A percentile compares a stretch with the other conserved stretches of the same genome.
phyloP scores from a whole-genome alignment of 2,113 vertebrate genomes.

The Pionites leucogaster region DNA sequence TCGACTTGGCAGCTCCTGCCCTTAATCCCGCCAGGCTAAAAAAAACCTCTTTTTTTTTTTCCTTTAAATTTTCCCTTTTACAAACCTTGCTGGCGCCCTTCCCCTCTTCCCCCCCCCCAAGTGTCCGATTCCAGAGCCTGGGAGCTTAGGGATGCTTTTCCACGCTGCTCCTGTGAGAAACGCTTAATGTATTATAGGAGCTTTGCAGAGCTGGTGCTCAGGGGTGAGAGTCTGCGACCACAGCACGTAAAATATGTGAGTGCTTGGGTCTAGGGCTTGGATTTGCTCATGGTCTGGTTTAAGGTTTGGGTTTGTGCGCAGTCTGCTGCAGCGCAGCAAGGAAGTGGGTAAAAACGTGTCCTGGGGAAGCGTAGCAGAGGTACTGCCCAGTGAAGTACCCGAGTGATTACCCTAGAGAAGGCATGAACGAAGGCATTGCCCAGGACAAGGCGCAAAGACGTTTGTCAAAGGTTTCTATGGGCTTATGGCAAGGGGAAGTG shows the following conservation, averaged over 20 bases:
- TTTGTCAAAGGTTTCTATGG: not conserved
- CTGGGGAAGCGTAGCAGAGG: fast-evolving
- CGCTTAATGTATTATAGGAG: fast-evolving
- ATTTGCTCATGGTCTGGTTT: not conserved
- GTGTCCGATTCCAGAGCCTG: not conserved
- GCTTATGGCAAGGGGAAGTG: fast-evolving
- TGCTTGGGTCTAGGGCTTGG: not conserved
- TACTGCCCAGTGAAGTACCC: not conserved
- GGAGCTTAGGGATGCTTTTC: fast-evolving
- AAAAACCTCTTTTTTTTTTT: fast-evolving
- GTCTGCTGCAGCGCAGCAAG: not conserved
- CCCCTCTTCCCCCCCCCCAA: too few species aligned
- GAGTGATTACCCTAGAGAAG: not conserved
- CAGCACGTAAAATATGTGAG: fast-evolving
- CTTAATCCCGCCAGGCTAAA: not conserved
- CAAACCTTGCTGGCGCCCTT: not conserved
- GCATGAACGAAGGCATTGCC: fast-evolving
- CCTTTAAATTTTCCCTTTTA: not conserved
- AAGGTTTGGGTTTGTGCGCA: not conserved
- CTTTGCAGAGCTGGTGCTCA: fast-evolving
- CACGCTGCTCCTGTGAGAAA: not conserved
- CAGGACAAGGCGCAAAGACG: fast-evolving
- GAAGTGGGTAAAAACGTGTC: fast-evolving
- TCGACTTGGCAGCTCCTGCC: not conserved
- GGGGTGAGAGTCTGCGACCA: fast-evolving